phyloP scores from a whole-genome alignment of 1,140 invertebrate genomes.

The Nephila pilipes region DNA sequence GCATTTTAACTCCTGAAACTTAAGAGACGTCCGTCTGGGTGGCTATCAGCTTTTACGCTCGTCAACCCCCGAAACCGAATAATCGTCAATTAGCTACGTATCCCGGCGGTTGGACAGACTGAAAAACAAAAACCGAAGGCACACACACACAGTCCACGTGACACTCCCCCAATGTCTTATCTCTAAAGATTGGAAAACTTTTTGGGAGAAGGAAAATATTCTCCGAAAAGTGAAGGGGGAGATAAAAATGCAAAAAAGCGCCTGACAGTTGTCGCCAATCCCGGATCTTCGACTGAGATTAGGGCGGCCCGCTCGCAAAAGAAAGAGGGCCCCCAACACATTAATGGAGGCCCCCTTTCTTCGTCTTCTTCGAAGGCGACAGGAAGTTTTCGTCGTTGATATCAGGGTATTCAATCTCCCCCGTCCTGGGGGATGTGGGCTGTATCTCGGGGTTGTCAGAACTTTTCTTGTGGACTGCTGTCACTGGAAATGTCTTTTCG shows the following conservation, averaged over 20 bases:
- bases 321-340: neutral
- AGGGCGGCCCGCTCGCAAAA: neutral
- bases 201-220: neutral
- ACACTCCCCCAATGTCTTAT: neutral
- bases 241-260: slow-evolving; percentile 22
- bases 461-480: neutral
- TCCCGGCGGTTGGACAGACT: neutral
- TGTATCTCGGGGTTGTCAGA: neutral
- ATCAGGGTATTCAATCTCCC: slow-evolving; percentile 25
- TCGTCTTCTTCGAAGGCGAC: slow-evolving; percentile 4
- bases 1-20: neutral
- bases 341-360: slow-evolving; percentile 7
- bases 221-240: neutral
- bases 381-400: neutral
- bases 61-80: neutral
- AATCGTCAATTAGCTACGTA: neutral
- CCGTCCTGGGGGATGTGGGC: neutral
- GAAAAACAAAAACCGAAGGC: neutral
- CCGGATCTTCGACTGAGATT: neutral
- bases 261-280: slow-evolving; percentile 3
- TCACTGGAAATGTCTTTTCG: slow-evolving; percentile 5
- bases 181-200: no score
- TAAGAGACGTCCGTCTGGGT: neutral
- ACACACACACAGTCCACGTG: neutral
- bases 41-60: neutral